Conservation (phyloP, 2,113 vertebrate genomes). For the Sigmodon hispidus region DNA sequence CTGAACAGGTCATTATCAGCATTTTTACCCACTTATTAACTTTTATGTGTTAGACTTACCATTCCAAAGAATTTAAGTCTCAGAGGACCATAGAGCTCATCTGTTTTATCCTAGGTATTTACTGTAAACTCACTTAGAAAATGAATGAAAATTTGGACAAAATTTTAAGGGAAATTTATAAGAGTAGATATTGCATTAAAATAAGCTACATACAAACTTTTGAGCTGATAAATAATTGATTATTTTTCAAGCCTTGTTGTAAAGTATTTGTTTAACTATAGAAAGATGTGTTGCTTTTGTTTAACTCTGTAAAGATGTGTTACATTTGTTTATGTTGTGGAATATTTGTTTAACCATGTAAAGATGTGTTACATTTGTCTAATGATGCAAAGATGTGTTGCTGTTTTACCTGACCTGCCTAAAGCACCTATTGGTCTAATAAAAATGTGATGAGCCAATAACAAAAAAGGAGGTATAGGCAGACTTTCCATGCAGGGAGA, state of each 20-base stretch:
- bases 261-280: not conserved
- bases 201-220: not conserved
- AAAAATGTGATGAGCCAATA: not conserved
- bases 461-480: too few species aligned
- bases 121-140: not conserved
- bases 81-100: not conserved
- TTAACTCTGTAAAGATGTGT: not conserved
- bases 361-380: not conserved
- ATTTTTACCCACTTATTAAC: not conserved
- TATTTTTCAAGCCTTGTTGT: not conserved
- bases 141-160: not conserved
- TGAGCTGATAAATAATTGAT: not conserved
- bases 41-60: not conserved
- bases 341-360: not conserved
- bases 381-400: not conserved
- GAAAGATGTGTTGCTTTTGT: too few species aligned
- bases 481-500: not conserved
- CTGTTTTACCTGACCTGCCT: not conserved
- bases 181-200: constrained; percentile 13
- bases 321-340: not conserved
- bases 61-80: not conserved
- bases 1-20: not conserved
- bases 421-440: not conserved
- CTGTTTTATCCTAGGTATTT: not conserved
- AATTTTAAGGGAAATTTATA: constrained; percentile 7